phyloP scores from a whole-genome alignment of 2,113 vertebrate species.

The Climacteris rufus region DNA sequence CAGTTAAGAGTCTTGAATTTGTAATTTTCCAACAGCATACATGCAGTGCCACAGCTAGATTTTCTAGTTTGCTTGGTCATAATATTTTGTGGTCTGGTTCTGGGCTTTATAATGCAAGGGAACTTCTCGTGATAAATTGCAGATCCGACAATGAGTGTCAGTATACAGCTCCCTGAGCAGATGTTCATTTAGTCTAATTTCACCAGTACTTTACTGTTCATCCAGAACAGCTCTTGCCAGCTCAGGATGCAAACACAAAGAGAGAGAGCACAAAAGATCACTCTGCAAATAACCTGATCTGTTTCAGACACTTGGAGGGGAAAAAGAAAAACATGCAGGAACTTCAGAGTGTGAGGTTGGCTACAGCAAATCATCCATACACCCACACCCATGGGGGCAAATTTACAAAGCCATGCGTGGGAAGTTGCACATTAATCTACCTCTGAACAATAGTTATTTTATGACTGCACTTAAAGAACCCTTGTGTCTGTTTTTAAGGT shows the following conservation, averaged over 20 bases:
- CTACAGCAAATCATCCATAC: constrained; percentile 62
- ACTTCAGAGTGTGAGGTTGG: not conserved
- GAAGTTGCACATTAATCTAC: constrained; percentile 51
- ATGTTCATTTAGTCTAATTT: constrained; percentile 70
- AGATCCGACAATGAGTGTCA: constrained; percentile 55
- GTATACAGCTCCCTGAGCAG: constrained; percentile 56
- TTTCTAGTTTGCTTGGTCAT: not conserved
- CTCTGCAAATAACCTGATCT: constrained; percentile 52
- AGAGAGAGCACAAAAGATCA: constrained; percentile 42
- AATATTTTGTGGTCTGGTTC: constrained; percentile 27
- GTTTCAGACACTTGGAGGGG: constrained; percentile 9
- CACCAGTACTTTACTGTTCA: constrained; percentile 65
- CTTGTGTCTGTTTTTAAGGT: constrained; percentile 14
- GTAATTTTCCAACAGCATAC: not conserved
- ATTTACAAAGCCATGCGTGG: constrained; percentile 41
- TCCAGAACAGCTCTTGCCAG: constrained; percentile 56
- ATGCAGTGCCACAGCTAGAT: not conserved
- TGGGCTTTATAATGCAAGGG: not conserved
- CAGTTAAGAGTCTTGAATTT: not conserved
- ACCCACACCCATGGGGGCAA: constrained; percentile 56
- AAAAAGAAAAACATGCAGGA: not conserved
- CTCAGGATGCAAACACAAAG: constrained; percentile 56
- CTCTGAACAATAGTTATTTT: constrained; percentile 55
- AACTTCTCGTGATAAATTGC: constrained; percentile 38
- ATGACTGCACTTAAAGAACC: constrained; percentile 43